Evolutionary conservation across 2,113 vertebrate genomes (phyloP).

Genomic region (Mobula hypostoma): DNA sequence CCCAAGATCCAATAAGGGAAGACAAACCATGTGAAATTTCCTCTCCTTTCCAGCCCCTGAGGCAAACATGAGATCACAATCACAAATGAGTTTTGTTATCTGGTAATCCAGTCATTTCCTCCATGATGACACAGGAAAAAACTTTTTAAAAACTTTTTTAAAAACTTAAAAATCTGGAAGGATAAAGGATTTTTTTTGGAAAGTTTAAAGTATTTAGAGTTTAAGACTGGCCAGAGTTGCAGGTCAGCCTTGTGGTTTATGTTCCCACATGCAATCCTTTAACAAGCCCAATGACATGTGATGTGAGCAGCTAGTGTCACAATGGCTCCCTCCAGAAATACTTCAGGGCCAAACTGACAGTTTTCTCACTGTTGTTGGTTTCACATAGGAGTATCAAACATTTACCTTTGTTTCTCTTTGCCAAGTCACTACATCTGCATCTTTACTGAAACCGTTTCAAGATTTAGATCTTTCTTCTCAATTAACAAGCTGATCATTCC

Average conservation of each 20-base stretch:
- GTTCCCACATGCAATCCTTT: neutral
- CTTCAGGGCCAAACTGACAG: neutral
- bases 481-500: neutral
- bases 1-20: neutral
- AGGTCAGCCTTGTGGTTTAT: neutral
- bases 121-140: neutral
- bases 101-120: neutral
- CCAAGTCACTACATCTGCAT: neutral
- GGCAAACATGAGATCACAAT: neutral
- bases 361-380: neutral
- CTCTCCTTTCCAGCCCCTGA: neutral
- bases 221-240: neutral
- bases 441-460: neutral
- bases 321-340: neutral
- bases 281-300: neutral
- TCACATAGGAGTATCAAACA: neutral
- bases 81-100: neutral
- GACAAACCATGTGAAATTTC: neutral
- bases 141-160: too few species aligned
- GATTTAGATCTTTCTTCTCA: neutral
- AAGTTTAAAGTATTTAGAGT: neutral
- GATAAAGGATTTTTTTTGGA: too few species aligned
- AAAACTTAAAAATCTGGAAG: too few species aligned
- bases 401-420: neutral
- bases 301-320: too few species aligned